Evolutionary conservation across 1,140 invertebrate genomes (phyloP).

Genomic region (Drosophila nasuta): DNA sequence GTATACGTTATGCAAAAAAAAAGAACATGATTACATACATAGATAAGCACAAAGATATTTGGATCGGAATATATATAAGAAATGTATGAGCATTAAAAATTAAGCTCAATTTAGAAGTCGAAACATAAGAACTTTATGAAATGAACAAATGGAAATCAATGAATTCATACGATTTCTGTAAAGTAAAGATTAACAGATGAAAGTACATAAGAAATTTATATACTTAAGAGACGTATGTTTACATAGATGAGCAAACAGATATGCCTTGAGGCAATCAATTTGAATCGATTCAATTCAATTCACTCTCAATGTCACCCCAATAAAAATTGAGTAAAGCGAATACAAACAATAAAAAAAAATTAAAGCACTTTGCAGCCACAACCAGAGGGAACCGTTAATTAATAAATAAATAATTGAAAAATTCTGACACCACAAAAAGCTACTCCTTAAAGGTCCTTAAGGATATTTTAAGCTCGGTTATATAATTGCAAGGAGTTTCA

Average conservation of each 20-base stretch:
- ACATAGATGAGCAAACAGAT: conserved; percentile 45
- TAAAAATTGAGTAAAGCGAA: conserved; percentile 24
- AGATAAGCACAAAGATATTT: no score
- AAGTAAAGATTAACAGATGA: no score
- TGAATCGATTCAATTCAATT: conserved; percentile 44
- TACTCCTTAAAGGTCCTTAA: conserved; percentile 1
- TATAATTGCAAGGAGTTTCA: background rate
- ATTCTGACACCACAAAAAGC: background rate
- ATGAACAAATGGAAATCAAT: no score
- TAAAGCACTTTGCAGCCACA: conserved; percentile 12
- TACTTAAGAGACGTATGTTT: conserved; percentile 11
- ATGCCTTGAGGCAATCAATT: conserved; percentile 35
- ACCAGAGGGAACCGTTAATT: conserved; percentile 4
- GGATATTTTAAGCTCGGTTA: background rate
- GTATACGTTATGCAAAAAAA: no score
- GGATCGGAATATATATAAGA: no score
- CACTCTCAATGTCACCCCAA: conserved; percentile 55
- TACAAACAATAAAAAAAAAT: conserved; percentile 16
- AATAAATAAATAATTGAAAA: conserved; percentile 4
- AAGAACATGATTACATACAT: no score
- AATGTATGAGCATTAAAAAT: no score
- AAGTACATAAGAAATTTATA: background rate
- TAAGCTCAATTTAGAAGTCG: no score
- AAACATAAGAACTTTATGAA: no score
- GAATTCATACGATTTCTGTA: no score